phyloP scores from a whole-genome alignment of 2,113 vertebrate genomes.

The Nycticebus coucang region DNA sequence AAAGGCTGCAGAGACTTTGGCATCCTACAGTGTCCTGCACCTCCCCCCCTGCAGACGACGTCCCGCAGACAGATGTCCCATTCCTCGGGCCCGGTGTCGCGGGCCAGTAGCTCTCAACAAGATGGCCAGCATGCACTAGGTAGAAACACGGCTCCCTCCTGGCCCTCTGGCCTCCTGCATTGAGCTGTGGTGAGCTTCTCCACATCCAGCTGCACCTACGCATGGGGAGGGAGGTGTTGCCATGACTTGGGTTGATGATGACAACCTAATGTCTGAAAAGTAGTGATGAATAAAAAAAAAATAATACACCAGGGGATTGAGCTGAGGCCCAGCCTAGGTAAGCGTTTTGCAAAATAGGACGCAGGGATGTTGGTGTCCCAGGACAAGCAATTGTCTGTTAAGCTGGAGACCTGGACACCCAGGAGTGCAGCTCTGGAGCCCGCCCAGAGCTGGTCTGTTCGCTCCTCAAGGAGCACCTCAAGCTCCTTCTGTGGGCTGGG shows the following conservation, averaged over 20 bases:
- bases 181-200: too few species aligned
- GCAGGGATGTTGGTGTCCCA: fast-evolving
- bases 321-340: not conserved
- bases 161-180: too few species aligned
- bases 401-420: not conserved
- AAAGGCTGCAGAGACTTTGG: too few species aligned
- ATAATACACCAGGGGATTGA: not conserved
- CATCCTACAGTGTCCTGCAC: too few species aligned
- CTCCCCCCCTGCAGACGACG: too few species aligned
- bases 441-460: fast-evolving
- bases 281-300: not conserved
- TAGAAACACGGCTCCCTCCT: fast-evolving
- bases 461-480: not conserved
- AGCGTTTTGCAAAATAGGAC: not conserved
- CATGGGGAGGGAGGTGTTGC: too few species aligned
- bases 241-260: not conserved
- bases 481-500: not conserved
- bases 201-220: fast-evolving
- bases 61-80: too few species aligned
- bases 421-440: not conserved
- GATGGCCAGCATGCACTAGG: too few species aligned
- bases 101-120: too few species aligned
- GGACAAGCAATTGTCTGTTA: not conserved
- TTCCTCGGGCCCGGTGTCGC: too few species aligned
- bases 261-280: too few species aligned